Conservation (phyloP, 2,797 vertebrate species). For the Cossypha polioptera region DNA sequence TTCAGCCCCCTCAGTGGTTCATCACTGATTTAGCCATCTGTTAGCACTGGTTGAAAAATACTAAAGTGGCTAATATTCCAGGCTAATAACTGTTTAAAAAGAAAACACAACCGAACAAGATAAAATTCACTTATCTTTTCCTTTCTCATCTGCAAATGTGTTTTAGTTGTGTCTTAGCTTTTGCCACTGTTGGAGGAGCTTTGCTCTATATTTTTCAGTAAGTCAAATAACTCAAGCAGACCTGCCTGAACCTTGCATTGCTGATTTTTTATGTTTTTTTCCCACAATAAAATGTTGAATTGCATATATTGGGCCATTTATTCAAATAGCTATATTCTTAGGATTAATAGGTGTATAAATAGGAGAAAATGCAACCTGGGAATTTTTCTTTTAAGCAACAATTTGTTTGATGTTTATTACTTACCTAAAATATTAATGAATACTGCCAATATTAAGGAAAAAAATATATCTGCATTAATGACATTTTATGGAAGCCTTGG, state of each 20-base stretch:
- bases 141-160: not conserved
- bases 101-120: not conserved
- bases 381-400: not conserved
- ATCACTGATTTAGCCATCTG: constrained; percentile 53
- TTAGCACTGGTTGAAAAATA: constrained; percentile 30
- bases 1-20: constrained; percentile 13
- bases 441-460: not conserved
- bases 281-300: not conserved
- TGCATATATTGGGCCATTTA: not conserved
- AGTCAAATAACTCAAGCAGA: not conserved
- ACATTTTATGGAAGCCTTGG: not conserved
- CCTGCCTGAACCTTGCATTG: not conserved
- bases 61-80: constrained; percentile 25
- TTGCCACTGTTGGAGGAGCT: not conserved
- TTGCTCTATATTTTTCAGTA: not conserved
- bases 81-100: constrained; percentile 26
- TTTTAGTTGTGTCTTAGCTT: not conserved
- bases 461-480: not conserved
- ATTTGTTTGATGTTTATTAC: not conserved
- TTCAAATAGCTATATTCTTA: not conserved
- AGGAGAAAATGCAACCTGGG: not conserved
- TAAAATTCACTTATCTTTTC: not conserved
- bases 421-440: not conserved
- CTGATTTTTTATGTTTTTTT: not conserved
- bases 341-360: not conserved